Evolutionary conservation across 2,797 vertebrate genomes (phyloP).

Genomic region (Takifugu ocellatus): DNA sequence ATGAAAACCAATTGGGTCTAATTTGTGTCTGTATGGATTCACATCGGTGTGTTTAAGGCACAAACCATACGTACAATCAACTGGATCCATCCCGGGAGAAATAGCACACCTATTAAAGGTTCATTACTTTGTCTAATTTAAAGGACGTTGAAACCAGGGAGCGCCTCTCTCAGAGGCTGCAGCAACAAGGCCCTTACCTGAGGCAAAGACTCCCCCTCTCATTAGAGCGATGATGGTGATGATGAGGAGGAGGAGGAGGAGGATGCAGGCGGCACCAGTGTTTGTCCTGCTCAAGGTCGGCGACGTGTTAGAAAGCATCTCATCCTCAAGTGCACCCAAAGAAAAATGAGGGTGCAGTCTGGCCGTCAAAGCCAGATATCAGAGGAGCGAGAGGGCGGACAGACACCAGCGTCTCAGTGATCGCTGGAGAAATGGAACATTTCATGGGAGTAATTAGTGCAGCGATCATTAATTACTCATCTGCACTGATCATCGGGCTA

Average conservation of each 20-base stretch:
- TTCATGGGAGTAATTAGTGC: constrained; percentile 71
- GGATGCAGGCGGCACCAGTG: constrained; percentile 55
- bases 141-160: constrained; percentile 66
- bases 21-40: constrained; percentile 14
- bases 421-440: constrained; percentile 57
- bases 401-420: constrained; percentile 5
- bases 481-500: constrained; percentile 68
- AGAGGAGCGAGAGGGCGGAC: constrained; percentile 8
- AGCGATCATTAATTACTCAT: constrained; percentile 69
- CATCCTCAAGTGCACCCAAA: constrained; percentile 38
- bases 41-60: constrained; percentile 31
- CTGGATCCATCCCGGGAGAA: constrained; percentile 48
- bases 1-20: constrained; percentile 32
- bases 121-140: constrained; percentile 80
- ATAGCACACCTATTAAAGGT: constrained; percentile 64
- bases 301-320: constrained; percentile 43
- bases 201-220: constrained; percentile 76
- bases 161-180: constrained; percentile 49
- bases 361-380: not conserved
- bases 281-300: constrained; percentile 78
- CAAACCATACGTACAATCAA: constrained; percentile 25
- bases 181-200: constrained; percentile 69
- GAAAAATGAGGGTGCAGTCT: constrained; percentile 10
- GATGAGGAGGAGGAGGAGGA: constrained; percentile 42
- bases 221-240: constrained; percentile 66